These are phyloP conservation scores for Himalopsyche tibetana DNA, from an alignment of 2,888 invertebrate genomes.

Conservation along the genomic window DNA sequence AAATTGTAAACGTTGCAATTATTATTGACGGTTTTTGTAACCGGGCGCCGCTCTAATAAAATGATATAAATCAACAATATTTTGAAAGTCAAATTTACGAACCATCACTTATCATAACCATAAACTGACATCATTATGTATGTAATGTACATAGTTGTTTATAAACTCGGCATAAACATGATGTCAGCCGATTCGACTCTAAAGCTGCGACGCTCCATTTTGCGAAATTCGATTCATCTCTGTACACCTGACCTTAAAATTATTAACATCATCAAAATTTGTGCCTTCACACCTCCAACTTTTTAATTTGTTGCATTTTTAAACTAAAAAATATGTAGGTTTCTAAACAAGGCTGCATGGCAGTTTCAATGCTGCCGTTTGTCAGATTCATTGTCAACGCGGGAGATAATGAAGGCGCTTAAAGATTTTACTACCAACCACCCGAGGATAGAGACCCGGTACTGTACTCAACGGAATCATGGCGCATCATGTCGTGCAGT, in stretches of 20 bases:
- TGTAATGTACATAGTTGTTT: constrained; percentile 7
- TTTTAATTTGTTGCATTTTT: not conserved
- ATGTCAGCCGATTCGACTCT: not conserved
- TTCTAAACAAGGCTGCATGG: not conserved
- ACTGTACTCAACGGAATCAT: no score
- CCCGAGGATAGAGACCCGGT: no score
- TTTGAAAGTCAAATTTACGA: no score
- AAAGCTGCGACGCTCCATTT: not conserved
- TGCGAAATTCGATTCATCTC: constrained; percentile 19
- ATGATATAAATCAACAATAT: no score
- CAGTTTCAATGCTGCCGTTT: no score
- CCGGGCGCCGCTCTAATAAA: no score
- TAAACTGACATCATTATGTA: not conserved
- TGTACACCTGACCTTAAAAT: constrained; percentile 13
- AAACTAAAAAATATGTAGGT: not conserved
- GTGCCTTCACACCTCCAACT: not conserved
- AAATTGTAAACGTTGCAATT: no score
- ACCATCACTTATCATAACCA: not conserved
- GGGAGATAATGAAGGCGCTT: no score
- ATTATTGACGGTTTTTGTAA: no score
- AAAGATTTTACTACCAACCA: no score
- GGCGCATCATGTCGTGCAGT: no score
- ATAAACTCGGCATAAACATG: not conserved
- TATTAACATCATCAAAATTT: not conserved
- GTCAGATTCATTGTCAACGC: no score